Evolutionary conservation across 23 tunicate genomes (phyloP).

Genomic region (Ciona savignyi): DNA sequence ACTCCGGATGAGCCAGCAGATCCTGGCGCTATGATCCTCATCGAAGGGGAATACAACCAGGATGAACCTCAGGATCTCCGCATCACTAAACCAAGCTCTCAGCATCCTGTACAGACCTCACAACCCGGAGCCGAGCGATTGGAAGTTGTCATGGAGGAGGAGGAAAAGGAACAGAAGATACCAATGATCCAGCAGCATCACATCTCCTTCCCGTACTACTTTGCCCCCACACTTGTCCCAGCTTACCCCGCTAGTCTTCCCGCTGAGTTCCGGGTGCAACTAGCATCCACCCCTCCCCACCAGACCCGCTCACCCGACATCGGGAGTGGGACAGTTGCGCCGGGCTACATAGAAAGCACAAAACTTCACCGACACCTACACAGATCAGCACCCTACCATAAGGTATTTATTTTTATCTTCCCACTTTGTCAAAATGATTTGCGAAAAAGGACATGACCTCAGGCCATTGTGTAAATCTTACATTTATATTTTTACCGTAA

Average conservation of each 20-base stretch:
- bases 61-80: constrained; percentile 72
- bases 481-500: too few species aligned
- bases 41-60: constrained; percentile 6
- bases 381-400: constrained; percentile 44
- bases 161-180: constrained; percentile 22
- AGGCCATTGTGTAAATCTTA: too few species aligned
- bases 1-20: constrained; percentile 39
- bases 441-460: too few species aligned
- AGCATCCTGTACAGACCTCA: constrained; percentile 3
- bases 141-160: constrained; percentile 4
- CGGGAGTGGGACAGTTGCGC: constrained; percentile 22
- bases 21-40: constrained; percentile 30
- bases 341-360: constrained; percentile 30
- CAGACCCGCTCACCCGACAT: constrained; percentile 5
- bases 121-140: background rate
- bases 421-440: background rate
- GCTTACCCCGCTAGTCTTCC: constrained; percentile 43
- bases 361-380: constrained; percentile 28
- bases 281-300: constrained; percentile 13
- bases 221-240: constrained; percentile 12
- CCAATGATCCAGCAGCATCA: constrained; percentile 8
- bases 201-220: constrained; percentile 35
- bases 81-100: constrained; percentile 3
- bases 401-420: too few species aligned
- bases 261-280: constrained; percentile 28